Conservation (phyloP, 2,888 invertebrate species). For the Ditylenchus weischeri region DNA sequence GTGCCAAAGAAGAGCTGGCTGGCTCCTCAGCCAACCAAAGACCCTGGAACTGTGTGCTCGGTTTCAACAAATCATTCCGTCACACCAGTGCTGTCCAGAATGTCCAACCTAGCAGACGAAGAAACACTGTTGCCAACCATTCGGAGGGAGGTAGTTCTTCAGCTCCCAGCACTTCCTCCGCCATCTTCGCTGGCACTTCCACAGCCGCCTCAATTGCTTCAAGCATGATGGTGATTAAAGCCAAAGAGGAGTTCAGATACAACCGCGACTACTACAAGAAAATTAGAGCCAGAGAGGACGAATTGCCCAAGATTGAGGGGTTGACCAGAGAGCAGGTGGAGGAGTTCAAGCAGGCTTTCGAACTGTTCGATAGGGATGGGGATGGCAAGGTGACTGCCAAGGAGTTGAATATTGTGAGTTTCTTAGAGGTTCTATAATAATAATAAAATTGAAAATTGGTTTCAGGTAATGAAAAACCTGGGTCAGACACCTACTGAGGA, state of each 20-base stretch:
- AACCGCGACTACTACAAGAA: conserved; percentile 10
- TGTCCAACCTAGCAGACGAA: not conserved
- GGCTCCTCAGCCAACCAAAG: too few species aligned
- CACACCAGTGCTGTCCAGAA: not conserved
- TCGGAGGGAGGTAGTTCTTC: not conserved
- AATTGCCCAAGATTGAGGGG: conserved; percentile 31
- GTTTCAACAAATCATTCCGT: too few species aligned
- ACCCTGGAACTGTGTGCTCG: too few species aligned
- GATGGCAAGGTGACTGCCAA: conserved; percentile 36
- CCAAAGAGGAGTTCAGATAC: not conserved
- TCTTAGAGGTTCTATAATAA: too few species aligned
- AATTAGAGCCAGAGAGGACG: conserved; percentile 4
- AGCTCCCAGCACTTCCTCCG: not conserved
- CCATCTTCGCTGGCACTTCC: not conserved
- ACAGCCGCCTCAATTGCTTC: not conserved
- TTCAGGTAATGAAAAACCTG: conserved; percentile 32
- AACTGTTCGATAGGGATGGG: conserved; percentile 35
- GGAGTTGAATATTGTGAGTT: conserved; percentile 33
- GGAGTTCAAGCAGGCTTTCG: conserved; percentile 37
- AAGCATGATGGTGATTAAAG: not conserved
- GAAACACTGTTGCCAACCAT: not conserved
- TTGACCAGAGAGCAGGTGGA: conserved; percentile 33
- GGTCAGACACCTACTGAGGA: conserved; percentile 37
- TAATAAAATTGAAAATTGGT: too few species aligned
- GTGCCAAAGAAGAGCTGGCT: too few species aligned